phyloP scores from a whole-genome alignment of 2,113 vertebrate genomes.

The Rousettus leschenaultii region DNA sequence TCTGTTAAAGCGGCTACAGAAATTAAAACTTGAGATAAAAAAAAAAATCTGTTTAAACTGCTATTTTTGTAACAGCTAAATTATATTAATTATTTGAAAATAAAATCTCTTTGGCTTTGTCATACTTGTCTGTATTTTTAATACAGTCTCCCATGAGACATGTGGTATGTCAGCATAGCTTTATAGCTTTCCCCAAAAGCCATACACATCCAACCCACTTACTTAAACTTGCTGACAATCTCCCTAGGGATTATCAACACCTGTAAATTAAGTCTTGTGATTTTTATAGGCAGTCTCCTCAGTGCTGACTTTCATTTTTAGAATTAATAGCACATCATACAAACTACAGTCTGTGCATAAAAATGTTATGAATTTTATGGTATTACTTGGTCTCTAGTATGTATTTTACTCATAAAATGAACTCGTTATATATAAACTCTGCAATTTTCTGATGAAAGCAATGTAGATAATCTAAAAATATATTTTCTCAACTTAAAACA shows the following conservation, averaged over 20 bases:
- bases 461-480: background rate
- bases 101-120: background rate
- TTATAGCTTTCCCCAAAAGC: background rate
- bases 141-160: background rate
- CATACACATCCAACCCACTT: background rate
- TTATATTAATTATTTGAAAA: conserved; percentile 43
- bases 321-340: background rate
- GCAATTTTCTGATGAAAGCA: background rate
- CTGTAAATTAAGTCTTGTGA: background rate
- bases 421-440: background rate
- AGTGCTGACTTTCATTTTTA: background rate
- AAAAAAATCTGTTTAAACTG: background rate
- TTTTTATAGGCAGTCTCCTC: background rate
- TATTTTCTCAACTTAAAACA: background rate
- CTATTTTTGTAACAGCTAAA: conserved; percentile 34
- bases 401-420: background rate
- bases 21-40: background rate
- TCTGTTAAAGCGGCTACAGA: background rate
- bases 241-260: background rate
- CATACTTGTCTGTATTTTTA: background rate
- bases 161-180: background rate
- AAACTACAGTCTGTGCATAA: background rate
- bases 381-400: background rate
- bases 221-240: background rate
- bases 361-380: background rate